A percentile compares a stretch with the other conserved stretches of the same genome.
Conservation (phyloP, 2,113 vertebrate genomes). For the Lucifuga dentata region DNA sequence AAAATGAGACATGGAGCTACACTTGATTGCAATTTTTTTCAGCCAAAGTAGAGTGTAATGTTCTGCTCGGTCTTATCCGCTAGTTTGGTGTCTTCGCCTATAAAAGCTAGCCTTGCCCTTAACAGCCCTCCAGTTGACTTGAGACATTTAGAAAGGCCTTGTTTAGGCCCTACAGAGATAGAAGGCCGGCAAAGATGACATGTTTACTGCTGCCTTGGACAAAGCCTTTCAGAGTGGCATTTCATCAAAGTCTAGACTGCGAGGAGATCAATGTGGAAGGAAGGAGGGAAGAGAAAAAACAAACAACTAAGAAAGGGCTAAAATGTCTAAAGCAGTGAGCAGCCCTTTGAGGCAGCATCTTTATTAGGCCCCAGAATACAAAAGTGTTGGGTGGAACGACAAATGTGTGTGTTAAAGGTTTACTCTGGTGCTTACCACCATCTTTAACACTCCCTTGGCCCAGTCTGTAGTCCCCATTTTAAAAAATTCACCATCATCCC, state of each 20-base stretch:
- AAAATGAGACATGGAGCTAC: not conserved
- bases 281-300: not conserved
- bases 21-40: constrained; percentile 21
- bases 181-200: constrained; percentile 49
- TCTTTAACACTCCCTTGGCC: too few relatives aligned
- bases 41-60: constrained; percentile 24
- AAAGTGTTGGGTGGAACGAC: not conserved
- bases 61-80: not conserved
- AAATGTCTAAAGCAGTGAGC: constrained; percentile 26
- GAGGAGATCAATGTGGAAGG: constrained; percentile 50
- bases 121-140: constrained; percentile 30
- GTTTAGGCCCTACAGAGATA: constrained; percentile 47
- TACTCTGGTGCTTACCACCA: too few relatives aligned
- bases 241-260: constrained; percentile 66
- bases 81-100: constrained; percentile 7
- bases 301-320: constrained; percentile 1
- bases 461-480: too few relatives aligned
- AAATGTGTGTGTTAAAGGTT: too few relatives aligned
- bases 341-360: constrained; percentile 13
- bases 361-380: constrained; percentile 23
- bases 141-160: constrained; percentile 62
- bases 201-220: constrained; percentile 66
- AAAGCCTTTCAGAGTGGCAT: constrained; percentile 58
- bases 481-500: too few relatives aligned
- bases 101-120: constrained; percentile 44